Base-by-base conservation (phyloP, 2,888 invertebrate species). In the Theodoxus fluviatilis region DNA sequence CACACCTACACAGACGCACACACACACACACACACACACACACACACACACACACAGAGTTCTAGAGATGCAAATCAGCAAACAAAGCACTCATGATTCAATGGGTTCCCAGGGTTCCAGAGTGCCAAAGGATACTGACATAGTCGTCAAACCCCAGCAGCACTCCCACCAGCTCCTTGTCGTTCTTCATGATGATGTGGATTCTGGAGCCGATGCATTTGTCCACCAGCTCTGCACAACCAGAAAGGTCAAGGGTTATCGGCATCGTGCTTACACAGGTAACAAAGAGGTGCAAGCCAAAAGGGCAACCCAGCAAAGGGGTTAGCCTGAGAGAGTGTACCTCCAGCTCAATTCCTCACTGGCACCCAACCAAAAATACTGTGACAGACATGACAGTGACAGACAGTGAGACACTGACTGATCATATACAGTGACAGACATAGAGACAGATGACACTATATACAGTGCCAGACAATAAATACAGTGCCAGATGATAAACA, bases 131-230 rank as follows among this genome's bases (percentile, higher is more conserved):
- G 86, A 87, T 87, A 87, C 88, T 98, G 40, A 98, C 98, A 87
- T 97, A 98, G 88, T 98, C 98, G 87, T 98, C 98, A 87, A 98
- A 98, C 7, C 98, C 99, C 76, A 96, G 90, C 66, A 99, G 88
- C 0, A 98, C 98, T 74, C 99, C 99, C 15, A 98, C 98, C 88
- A 99, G 96, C 91, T 99, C 99, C 88, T 98, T 98, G 87, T 99
- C 99, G 87, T 97, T 98, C 89, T 99, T 99, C 99, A 99, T 99
- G 75, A 99, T 97, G 35, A 99, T 98, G 88, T 99, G 99, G 82
- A 99, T 98, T 75, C 96, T 90, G 0, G 98, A 98, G 43, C 99
- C 99, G 85, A 99, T 99, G 88, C 99, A 99, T 90, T 99, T 99
- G 87, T 99, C 99, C 33, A 99, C 97, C 80, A 99, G 89, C 88